phyloP scores from a whole-genome alignment of 1,140 invertebrate genomes.

The Diabrotica virgifera region DNA sequence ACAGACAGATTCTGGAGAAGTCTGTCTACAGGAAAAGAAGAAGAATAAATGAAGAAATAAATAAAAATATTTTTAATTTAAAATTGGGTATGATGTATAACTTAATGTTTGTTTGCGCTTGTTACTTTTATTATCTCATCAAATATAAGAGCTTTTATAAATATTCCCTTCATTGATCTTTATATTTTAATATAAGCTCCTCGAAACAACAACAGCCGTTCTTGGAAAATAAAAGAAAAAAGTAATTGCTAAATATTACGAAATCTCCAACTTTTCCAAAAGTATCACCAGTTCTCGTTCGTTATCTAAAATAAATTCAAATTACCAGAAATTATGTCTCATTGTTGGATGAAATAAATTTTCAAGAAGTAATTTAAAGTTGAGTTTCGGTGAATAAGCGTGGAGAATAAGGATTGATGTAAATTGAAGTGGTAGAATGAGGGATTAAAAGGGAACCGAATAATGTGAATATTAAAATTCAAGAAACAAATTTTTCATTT shows the following conservation, averaged over 20 bases:
- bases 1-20: too few species aligned
- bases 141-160: too few species aligned
- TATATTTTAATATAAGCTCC: too few species aligned
- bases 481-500: conserved; percentile 23
- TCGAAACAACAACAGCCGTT: not conserved
- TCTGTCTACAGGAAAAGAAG: too few species aligned
- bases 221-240: not conserved
- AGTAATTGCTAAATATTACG: not conserved
- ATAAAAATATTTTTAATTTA: too few species aligned
- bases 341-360: conserved; percentile 22
- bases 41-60: too few species aligned
- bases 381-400: conserved; percentile 22
- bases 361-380: conserved; percentile 23
- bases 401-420: conserved; percentile 23
- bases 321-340: conserved; percentile 18
- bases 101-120: too few species aligned
- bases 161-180: too few species aligned
- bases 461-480: conserved; percentile 26
- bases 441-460: conserved; percentile 19
- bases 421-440: conserved; percentile 20
- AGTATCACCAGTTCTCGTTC: not conserved
- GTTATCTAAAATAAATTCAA: conserved; percentile 15
- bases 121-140: too few species aligned
- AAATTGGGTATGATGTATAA: too few species aligned
- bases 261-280: conserved; percentile 3